These are phyloP conservation scores for Pachyuromys duprasi DNA, from an alignment of 2,797 vertebrate genomes.

Conservation along the genomic window DNA sequence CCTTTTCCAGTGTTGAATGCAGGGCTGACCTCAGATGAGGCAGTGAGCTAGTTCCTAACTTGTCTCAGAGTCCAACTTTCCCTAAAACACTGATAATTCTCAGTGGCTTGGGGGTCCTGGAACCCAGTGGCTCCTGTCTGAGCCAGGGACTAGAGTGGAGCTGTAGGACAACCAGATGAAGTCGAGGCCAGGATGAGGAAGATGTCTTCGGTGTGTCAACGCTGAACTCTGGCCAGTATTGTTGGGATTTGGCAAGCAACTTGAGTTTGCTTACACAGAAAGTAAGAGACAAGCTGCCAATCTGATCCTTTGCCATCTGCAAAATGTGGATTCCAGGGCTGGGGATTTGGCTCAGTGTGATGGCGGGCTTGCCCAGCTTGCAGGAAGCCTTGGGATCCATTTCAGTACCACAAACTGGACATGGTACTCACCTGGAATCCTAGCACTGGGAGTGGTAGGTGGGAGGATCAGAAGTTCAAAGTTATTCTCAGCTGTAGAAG, in stretches of 20 bases:
- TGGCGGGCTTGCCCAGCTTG: not conserved
- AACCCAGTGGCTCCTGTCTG: rapidly evolving
- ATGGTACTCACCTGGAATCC: not conserved
- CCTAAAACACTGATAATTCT: not conserved
- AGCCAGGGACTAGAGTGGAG: not conserved
- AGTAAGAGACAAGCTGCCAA: not conserved
- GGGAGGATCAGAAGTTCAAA: not conserved
- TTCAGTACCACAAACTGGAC: not conserved
- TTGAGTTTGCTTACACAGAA: not conserved
- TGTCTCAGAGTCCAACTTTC: not conserved
- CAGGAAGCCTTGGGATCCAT: not conserved
- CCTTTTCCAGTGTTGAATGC: not conserved
- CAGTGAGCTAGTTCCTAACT: not conserved
- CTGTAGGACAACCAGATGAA: too few relatives aligned
- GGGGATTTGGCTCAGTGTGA: not conserved
- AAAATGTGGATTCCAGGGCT: not conserved
- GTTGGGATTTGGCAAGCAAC: not conserved
- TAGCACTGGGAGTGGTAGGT: not conserved
- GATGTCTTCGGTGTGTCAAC: not conserved
- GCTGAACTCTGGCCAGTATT: not conserved
- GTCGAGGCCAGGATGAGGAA: rapidly evolving
- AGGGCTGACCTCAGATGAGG: not conserved
- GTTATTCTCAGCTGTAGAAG: not conserved
- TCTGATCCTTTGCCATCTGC: not conserved
- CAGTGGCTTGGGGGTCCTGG: rapidly evolving